Evolutionary conservation across 2,797 vertebrate genomes (phyloP).

Genomic region (Esox masquinongy): DNA sequence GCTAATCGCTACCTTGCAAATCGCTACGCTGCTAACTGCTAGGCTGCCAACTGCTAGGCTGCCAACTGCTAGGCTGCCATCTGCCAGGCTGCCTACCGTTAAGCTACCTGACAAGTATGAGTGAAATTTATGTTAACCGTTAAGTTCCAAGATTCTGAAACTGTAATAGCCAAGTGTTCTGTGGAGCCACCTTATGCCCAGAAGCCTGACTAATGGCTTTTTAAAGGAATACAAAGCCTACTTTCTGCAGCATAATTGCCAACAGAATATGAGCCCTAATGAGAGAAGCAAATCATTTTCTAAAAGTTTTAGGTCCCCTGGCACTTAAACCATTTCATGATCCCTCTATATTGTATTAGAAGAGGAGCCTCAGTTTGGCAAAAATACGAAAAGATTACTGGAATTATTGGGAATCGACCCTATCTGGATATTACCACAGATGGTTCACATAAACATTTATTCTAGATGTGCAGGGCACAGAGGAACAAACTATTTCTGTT

Average conservation of each 20-base stretch:
- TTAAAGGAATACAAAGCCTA: slow-evolving; percentile 25
- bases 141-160: slow-evolving; percentile 7
- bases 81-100: no score
- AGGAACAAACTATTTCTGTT: slow-evolving; percentile 13
- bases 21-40: no score
- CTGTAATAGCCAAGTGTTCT: not conserved
- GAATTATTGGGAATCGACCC: slow-evolving; percentile 32
- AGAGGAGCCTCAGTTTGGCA: slow-evolving; percentile 22
- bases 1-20: no score
- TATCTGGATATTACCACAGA: slow-evolving; percentile 23
- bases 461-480: slow-evolving; percentile 9
- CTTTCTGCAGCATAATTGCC: slow-evolving; percentile 32
- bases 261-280: slow-evolving; percentile 36
- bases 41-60: no score
- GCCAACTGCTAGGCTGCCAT: no score
- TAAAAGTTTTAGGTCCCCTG: slow-evolving; percentile 28
- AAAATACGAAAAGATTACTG: slow-evolving; percentile 30
- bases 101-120: no score
- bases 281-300: slow-evolving; percentile 28
- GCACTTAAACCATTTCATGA: slow-evolving; percentile 40
- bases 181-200: slow-evolving; percentile 17
- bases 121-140: not conserved
- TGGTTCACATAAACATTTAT: slow-evolving; percentile 3
- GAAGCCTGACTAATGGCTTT: slow-evolving; percentile 13
- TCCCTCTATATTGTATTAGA: slow-evolving; percentile 42